A percentile compares a stretch with the other conserved stretches of the same genome.
phyloP scores from a whole-genome alignment of 2,797 vertebrate genomes.

The Florisuga fusca region DNA sequence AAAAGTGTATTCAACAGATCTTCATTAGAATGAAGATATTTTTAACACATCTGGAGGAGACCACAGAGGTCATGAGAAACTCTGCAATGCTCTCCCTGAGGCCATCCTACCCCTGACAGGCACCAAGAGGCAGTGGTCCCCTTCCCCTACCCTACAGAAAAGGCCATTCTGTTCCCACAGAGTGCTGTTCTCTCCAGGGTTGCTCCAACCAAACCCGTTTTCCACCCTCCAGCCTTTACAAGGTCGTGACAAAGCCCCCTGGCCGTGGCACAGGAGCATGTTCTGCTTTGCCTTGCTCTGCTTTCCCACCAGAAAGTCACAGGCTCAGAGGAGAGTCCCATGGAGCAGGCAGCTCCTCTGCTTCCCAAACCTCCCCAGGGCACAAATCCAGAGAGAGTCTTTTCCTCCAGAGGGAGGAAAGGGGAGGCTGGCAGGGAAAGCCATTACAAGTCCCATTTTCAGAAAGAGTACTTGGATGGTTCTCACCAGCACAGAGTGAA shows the following conservation, averaged over 20 bases:
- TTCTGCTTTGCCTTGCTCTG: background rate
- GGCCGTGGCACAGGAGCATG: background rate
- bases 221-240: background rate
- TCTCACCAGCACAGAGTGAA: background rate
- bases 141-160: background rate
- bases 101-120: background rate
- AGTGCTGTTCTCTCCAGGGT: background rate
- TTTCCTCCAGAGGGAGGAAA: background rate
- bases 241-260: background rate
- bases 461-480: background rate
- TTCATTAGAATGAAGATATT: background rate
- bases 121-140: background rate
- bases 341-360: background rate
- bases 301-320: conserved; percentile 11
- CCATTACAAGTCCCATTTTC: background rate
- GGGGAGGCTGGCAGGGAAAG: background rate
- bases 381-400: background rate
- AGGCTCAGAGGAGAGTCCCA: background rate
- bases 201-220: background rate
- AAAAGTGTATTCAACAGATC: background rate
- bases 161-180: background rate
- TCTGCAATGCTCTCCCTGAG: fast-evolving
- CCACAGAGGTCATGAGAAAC: conserved; percentile 13
- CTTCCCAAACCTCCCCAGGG: background rate
- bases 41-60: background rate